Evolutionary conservation across 2,888 invertebrate species (phyloP).

Genomic region (Mesorhabditis sp.): DNA sequence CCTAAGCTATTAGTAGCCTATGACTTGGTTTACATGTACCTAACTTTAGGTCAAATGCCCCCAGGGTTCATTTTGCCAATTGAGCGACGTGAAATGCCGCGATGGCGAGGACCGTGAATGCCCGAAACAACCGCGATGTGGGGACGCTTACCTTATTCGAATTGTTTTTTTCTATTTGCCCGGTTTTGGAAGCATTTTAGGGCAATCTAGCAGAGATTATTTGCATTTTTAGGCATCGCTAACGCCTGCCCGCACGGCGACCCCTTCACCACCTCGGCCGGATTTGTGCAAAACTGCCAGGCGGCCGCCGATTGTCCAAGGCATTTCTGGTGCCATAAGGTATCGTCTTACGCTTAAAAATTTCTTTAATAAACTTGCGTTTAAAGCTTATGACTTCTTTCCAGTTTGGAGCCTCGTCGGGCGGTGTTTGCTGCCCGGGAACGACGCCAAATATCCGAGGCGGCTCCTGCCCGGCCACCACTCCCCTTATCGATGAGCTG

Average conservation of each 20-base stretch:
- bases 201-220: neutral
- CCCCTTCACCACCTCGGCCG: conserved; percentile 28
- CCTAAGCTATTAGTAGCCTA: no score
- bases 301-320: conserved; percentile 33
- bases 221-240: conserved; percentile 26
- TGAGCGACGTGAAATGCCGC: conserved; percentile 44
- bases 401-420: conserved; percentile 30
- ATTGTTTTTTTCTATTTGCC: neutral
- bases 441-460: conserved; percentile 23
- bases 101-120: conserved; percentile 35
- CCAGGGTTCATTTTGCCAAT: conserved; percentile 40
- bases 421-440: conserved; percentile 45
- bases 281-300: conserved; percentile 38
- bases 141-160: neutral
- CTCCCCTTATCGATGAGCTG: conserved; percentile 20
- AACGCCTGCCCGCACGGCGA: conserved; percentile 44
- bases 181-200: neutral
- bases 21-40: no score
- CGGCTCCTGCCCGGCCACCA: conserved; percentile 31
- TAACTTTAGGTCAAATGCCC: conserved; percentile 33
- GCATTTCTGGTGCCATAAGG: conserved; percentile 43
- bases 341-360: conserved; percentile 7
- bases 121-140: conserved; percentile 48
- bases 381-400: neutral
- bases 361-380: no score